Base-by-base conservation (phyloP, 2,797 vertebrate species). In the Phrynocephalus forsythii region DNA sequence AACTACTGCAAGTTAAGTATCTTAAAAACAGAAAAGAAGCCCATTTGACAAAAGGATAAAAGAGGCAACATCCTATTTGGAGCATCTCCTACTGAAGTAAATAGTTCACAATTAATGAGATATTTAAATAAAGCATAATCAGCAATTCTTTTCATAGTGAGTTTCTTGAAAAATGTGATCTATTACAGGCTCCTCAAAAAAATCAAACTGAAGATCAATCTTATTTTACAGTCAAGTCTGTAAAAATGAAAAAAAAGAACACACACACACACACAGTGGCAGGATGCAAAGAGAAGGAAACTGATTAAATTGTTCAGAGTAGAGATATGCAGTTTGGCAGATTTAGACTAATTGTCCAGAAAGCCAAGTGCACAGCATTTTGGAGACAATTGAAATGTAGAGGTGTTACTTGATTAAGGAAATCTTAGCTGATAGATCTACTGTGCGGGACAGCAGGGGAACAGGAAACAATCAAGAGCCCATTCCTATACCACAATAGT, bases 31-130 rank as follows among this genome's bases (percentile, higher is more conserved):
- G 73, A 68, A 44, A 77, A 67, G 52, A 88, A 92, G 84, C 10
- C 0, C 0, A 91, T 88, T 90, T 84, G 50, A 87, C 26, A 71
- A 72, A 86, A 93, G n/a, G 79, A 0, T 63, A 90, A 92, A 89
- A 18, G 22, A 85, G 28, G 1, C 66, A 83, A 8, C 2, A 86
- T 82, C 44, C 50, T 75, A 38, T 4, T 87, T 90, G 73, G 22
- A 5, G 73, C 30, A 72, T 80, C 6, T 13, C 66, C 90, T 33
- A 48, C 26, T 89, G 80, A 90, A 22, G 20, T 63, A 92, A 85
- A 44, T 0, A 0, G 22, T 84, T 92, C 68, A 83, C 83, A 38
- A 85, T 1, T 71, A 83, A 71, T 67, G 22, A 77, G 3, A 38
- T 80, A 87, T 87, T 92, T 83, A 91, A 92, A 33, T 44, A 86